These are phyloP conservation scores for Micromesistius poutassou DNA, from an alignment of 2,797 vertebrate genomes.

Conservation along the genomic window DNA sequence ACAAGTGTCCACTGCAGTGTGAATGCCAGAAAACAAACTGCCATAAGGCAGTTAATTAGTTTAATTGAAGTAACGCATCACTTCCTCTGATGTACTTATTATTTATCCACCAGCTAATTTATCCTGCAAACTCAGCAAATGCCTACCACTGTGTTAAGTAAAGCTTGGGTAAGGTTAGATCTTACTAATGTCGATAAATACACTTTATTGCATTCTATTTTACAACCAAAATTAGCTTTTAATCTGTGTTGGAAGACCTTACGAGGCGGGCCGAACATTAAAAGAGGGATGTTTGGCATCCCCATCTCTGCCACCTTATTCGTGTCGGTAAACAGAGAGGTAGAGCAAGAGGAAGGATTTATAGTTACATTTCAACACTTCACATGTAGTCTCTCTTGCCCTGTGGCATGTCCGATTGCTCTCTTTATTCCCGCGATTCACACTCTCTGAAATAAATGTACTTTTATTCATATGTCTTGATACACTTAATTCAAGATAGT, in stretches of 20 bases:
- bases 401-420: slow-evolving; percentile 8
- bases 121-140: not conserved
- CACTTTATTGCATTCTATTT: slow-evolving; percentile 2
- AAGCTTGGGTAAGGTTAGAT: not conserved
- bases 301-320: not conserved
- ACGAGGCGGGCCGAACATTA: not conserved
- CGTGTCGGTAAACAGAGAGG: not conserved
- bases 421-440: slow-evolving; percentile 12
- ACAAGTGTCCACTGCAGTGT: slow-evolving; percentile 4
- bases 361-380: not conserved
- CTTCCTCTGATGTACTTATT: slow-evolving; percentile 4
- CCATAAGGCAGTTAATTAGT: slow-evolving; percentile 3
- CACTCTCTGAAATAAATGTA: slow-evolving; percentile 29
- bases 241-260: not conserved
- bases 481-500: slow-evolving; percentile 33
- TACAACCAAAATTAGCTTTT: not conserved
- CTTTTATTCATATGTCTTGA: slow-evolving; percentile 49
- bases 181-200: not conserved
- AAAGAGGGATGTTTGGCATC: not conserved
- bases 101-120: not conserved
- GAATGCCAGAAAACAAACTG: not conserved
- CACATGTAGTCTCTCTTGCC: not conserved
- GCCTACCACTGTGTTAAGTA: not conserved
- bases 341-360: not conserved
- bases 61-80: slow-evolving; percentile 4